Evolutionary conservation across 1,140 invertebrate genomes (phyloP).

Genomic region (Ericerus pela): DNA sequence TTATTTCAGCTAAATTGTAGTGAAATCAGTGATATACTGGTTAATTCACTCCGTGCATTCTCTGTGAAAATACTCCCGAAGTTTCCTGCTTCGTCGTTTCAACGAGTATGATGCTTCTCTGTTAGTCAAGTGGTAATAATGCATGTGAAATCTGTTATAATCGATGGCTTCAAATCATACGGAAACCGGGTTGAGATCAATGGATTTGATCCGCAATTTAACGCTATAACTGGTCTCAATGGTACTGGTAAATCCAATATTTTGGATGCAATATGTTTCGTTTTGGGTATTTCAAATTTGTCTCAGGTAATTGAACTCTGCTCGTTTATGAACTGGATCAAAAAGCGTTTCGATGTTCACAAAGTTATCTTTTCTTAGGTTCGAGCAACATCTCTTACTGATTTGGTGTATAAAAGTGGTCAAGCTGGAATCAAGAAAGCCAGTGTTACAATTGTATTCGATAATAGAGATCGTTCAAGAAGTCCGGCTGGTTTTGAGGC

Average conservation of each 20-base stretch:
- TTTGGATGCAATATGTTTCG: conserved; percentile 94
- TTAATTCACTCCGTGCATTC: too few species aligned
- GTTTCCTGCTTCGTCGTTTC: conserved; percentile 74
- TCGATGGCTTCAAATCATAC: conserved; percentile 99
- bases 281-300: conserved; percentile 90
- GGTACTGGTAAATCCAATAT: conserved; percentile 99
- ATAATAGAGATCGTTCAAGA: conserved; percentile 70
- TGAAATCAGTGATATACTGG: too few species aligned
- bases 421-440: conserved; percentile 93
- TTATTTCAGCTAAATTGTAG: too few species aligned
- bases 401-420: conserved; percentile 94
- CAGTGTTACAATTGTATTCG: conserved; percentile 89
- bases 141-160: conserved; percentile 84
- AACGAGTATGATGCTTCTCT: conserved; percentile 54
- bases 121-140: conserved; percentile 65
- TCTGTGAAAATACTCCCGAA: conserved; percentile 76
- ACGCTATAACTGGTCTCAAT: conserved; percentile 96
- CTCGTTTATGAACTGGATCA: not conserved
- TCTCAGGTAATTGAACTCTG: conserved; percentile 51
- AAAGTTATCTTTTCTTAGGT: conserved; percentile 43
- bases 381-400: conserved; percentile 73
- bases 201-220: conserved; percentile 89
- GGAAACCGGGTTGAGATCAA: conserved; percentile 83
- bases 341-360: not conserved
- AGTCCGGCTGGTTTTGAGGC: conserved; percentile 87